Evolutionary conservation across 2,888 invertebrate species (phyloP), one percentile per base, ranked within the genome.

Genomic region (Macrosoma leucophasiata): DNA sequence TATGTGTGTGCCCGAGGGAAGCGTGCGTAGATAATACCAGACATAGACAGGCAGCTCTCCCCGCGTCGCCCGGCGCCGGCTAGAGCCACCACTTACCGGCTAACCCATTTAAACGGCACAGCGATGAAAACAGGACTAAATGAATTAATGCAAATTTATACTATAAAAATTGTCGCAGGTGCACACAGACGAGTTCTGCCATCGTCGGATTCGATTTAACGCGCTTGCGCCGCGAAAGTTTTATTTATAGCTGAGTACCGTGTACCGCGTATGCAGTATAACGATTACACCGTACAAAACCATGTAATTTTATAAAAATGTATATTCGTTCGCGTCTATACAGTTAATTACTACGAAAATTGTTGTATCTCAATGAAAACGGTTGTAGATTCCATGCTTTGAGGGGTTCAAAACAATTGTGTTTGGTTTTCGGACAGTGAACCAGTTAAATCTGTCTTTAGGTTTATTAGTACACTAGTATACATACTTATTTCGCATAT

Each of bases 121-220:
- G 63, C 69, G 65, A 63, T 76, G 71, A 71, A 77, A 81, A 82
- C 79, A 79, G 79, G 76, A 76, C 73, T 74, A 81, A 81, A 81
- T 81, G 79, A 81, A 81, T 84, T 81, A 79, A 84, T 82, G 82
- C 75, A 79, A 84, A 84, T 82, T 73, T 82, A 84, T 82, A 81
- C 84, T 75, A 79, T 84, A 82, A 82, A 84, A 84, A 82, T 79
- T 82, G 82, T 84, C 81, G 82, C 84, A 84, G 84, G 84, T 84
- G 84, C 78, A 62, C 51, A 39, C 52, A 60, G 81, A 81, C 84
- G 68, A 71, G 82, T 84, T 82, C 71, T 76, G 59, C 68, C 70
- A 69, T 70, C 69, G 70, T 64, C 62, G 71, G 72, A 70, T 77
- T 72, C 82, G 79, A 77, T 78, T 81, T 79, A 79, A 76, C 78